Base-by-base conservation (phyloP, 2,888 invertebrate species). In the Acronicta leporina region DNA sequence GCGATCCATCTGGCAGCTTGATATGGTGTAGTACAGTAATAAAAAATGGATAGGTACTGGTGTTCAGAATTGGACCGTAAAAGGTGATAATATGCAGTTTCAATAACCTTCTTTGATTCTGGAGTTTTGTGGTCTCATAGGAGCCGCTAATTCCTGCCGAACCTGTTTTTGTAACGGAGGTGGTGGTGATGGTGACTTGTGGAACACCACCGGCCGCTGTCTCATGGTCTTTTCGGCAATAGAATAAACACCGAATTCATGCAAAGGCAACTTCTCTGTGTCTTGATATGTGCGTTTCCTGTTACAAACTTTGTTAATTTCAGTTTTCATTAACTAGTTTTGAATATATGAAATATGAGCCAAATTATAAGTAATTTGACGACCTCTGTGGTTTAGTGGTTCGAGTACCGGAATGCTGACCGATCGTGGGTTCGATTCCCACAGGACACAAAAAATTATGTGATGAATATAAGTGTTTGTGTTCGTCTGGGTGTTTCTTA, bases 201-300 rank as follows among this genome's bases (percentile, higher is more conserved):
- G 81, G 38, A 87, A 83, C 0, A 87, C 49, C n/a, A 86, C 53
- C 0, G 87, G 85, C 52, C 79, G 73, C 59, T 84, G 85, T 51
- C 76, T 86, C 30, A 74, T 67, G 13, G 75, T 72, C 66, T 86
- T 91, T 66, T 90, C 89, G 35, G 86, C 80, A 30, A 90, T 85
- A 2, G 94, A 94, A 72, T 94, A 94, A 7, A 94, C 75, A 7
- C 94, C 94, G 64, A 76, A 92, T 38, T 88, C 83, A 57, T 94
- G 94, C 13, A 67, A 70, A 11, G 92, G 92, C n/a, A 94, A 58
- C 59, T 81, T 88, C 47, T 92, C 87, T 1, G 81, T 65, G 46
- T 94, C 88, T 65, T 88, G 87, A 70, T 80, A 89, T 16, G 68
- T 78, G 48, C 88, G 88, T 83, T 88, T 91, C 82, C 94, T 94